Evolutionary conservation across 2,888 invertebrate species (phyloP), one percentile per base, ranked within the genome.

Genomic region (Epiblema foenella): DNA sequence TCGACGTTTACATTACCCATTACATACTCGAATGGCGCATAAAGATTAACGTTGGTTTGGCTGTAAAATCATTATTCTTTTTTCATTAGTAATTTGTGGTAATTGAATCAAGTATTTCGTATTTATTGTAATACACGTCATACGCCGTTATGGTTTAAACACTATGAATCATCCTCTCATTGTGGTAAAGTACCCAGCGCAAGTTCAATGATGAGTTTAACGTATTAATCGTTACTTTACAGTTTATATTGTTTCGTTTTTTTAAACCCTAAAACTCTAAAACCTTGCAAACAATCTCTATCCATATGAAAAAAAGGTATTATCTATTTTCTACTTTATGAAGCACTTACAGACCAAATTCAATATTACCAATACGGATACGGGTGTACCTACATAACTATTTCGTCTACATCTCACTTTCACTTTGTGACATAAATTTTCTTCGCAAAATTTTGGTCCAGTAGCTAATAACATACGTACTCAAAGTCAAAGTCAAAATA

Each of bases 401-500:
- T 59, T 70, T 65, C 29, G 51, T 65, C 59, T 70, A 29, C 59
- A 80, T 52, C 33, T 81, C 80, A 78, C 87, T 88, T 87, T 88
- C 86, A 85, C 87, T 87, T 85, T 83, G 80, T 76, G 71, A 74
- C 76, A 66, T 83, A 78, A 76, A 79, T 76, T 77, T 67, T 73
- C 42, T 66, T 66, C 37, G 59, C 20, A 51, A 65, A 70, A 54
- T 58, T 54, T 64, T 10, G 18, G 37, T 52, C 54, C 39, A 52
- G 37, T 39, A 54, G 15, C n/a, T 18, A 29, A 49, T 62, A 49
- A 64, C 37, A 20, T 64, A 51, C 15, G 59, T 33, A 33, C 29
- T 5, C 5, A 33, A n/a, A n/a, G n/a, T n/a, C n/a, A n/a, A n/a
- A n/a, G n/a, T n/a, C n/a, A n/a, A n/a, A n/a, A n/a, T n/a, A n/a